Base-by-base conservation (phyloP, 2,113 vertebrate genomes). In the Otocyon megalotis region DNA sequence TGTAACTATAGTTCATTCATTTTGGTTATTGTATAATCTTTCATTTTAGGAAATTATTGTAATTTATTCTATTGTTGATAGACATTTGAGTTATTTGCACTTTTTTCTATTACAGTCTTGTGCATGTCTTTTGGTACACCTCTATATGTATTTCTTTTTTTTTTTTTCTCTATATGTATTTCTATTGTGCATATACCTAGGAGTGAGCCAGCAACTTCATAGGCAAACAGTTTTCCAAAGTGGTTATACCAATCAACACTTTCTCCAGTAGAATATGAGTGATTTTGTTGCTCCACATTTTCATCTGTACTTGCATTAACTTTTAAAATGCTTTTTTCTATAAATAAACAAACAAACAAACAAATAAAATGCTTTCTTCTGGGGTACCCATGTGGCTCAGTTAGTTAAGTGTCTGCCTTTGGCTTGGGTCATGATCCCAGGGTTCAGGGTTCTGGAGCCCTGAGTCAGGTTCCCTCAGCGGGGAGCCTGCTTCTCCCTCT, bases 41-140 rank as follows among this genome's bases (percentile, higher is more conserved):
- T n/a, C 11, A 65, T 96, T 96, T 94, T 93, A 76, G 26, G 43
- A 71, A 69, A 86, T 96, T 85, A 32, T 32, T 14, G 71, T 95
- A 76, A 79, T 81, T 43, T 74, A 28, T 91, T 30, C 54, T 71
- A 20, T 13, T 88, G 8, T 60, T 93, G 56, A 81, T 76, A 30
- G 48, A 22, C 63, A 20, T 91, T 74, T 88, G n/a, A 22, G 17
- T 90, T 90, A 8, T 67, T 72, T 86, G 28, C 4, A 35, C n/a
- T 90, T 96, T 93, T 86, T 82, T 69, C 71, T 76, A 3, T 85
- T 74, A 48, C 2, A 92, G 69, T 86, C 58, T 88, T 94, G n/a
- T 60, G 2, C 24, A 2, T 92, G 87, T 53, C 54, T 88, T 60
- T 82, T 63, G 76, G 37, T 54, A 12, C 54, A 95, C 30, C 17